Percentiles rank a stretch among this genome's conserved stretches.
Conservation (phyloP, 37 sponge, comb jelly and placozoan species). For the Crambe crambe region DNA sequence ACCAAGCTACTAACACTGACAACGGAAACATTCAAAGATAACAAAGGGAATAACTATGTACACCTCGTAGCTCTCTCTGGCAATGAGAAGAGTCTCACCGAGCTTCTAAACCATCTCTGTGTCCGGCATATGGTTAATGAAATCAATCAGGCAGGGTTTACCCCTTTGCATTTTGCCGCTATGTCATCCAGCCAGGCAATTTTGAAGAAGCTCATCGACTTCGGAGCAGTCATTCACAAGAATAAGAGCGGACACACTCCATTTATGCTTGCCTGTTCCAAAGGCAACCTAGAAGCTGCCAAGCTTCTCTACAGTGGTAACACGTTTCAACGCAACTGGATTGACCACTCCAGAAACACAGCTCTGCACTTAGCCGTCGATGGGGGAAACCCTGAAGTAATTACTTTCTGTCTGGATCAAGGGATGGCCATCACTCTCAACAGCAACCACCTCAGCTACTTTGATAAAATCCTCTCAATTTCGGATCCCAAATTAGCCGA, state of each 20-base stretch:
- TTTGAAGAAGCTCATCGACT: slow-evolving; percentile 59
- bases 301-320: slow-evolving; percentile 47
- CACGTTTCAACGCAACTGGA: slow-evolving; percentile 65
- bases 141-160: slow-evolving; percentile 33
- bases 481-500: slow-evolving; percentile 28
- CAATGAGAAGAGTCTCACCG: slow-evolving; percentile 16
- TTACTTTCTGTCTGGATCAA: slow-evolving; percentile 53
- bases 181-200: slow-evolving; percentile 17
- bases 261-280: slow-evolving; percentile 54
- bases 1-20: not conserved
- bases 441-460: slow-evolving; percentile 58
- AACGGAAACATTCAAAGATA: not conserved
- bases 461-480: slow-evolving; percentile 70
- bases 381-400: slow-evolving; percentile 33
- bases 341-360: slow-evolving; percentile 52
- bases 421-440: slow-evolving; percentile 70
- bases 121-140: slow-evolving; percentile 54
- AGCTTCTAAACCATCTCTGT: slow-evolving; percentile 11
- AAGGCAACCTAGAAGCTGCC: slow-evolving; percentile 48
- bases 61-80: slow-evolving; percentile 62
- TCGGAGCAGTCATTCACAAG: slow-evolving; percentile 73
- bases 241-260: slow-evolving; percentile 63
- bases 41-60: slow-evolving; percentile 48
- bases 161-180: slow-evolving; percentile 81
- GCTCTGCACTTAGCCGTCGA: slow-evolving; percentile 76